Base-by-base conservation (phyloP, 2,797 vertebrate genomes). In the Lagodon rhomboides region DNA sequence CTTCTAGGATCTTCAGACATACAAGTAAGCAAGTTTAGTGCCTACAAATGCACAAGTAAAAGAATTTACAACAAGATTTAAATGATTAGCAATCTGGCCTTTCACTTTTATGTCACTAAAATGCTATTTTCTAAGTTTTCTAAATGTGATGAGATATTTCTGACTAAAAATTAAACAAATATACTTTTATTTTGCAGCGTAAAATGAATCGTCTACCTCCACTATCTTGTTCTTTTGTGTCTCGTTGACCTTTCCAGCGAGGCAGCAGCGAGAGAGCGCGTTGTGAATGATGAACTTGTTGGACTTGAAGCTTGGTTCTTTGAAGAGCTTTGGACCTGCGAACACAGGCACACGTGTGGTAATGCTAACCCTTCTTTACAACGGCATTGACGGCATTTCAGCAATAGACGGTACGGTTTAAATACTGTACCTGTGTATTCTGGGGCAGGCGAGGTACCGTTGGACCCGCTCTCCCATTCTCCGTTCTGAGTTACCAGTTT, bases 201-300 rank as follows among this genome's bases (percentile, higher is more conserved):
- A 5, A n/a, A 53, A 55, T 12, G 5, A 56, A 16, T 62, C 5
- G 0, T 60, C 1, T 81, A 98, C 97, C 96, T 97, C 97, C 0
- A 97, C 90, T 12, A 98, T 96, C 86, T 96, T 97, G 85, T 93
- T 96, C 82, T 97, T 98, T 79, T 98, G 97, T 0, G 94, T 84
- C 85, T 98, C 97, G 8, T 98, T 98, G 87, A 97, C 97, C 80
- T 96, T 97, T 43, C 97, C 97, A 0, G 97, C 97, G 47, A 98
- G 95, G 85, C 97, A 98, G 92, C 97, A 98, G 88, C 96, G 97
- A 0, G 97, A 95, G 17, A 98, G 94, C 12, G 97, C 97, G 0
- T 96, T 98, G 91, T 98, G 96, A 85, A 98, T 97, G 80, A 98
- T 98, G 86, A 97, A 98, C 78, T 98, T 98, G 93, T 98, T 98